Evolutionary conservation across 2,888 invertebrate species (phyloP), one percentile per base, ranked within the genome.

Genomic region (Spodoptera exigua): DNA sequence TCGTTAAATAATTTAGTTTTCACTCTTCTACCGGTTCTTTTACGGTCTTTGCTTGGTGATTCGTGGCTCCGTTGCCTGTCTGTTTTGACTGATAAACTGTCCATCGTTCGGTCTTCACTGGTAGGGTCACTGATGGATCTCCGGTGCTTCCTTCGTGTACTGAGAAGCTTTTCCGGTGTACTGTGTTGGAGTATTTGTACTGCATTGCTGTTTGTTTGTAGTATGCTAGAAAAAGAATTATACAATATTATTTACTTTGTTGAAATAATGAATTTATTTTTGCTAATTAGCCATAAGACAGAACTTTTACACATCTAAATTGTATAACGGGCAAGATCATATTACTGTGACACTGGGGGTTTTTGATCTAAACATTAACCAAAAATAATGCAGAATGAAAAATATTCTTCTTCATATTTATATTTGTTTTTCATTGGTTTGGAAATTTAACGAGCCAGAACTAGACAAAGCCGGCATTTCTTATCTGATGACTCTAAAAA

Each of bases 1-100:
- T 93, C 93, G 0, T 84, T 75, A 43, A 93, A 93, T 0, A 94
- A 76, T 70, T 92, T 94, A 0, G 93, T 92, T 81, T 93, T 94
- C 1, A 93, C 92, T 61, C 86, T 82, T 0, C 89, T 73, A 0
- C 90, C 91, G 0, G 85, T 76, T 53, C 85, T 81, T 65, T 87
- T 90, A 0, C 81, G 79, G 9, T 93, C 93, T 74, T 85, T 84
- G 70, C 84, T 88, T 0, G 93, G 93, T 0, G 93, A 93, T 59
- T 91, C 92, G 17, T 90, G 89, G n/a, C 88, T 84, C 12, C 83
- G 72, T 51, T 84, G 74, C 4, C 80, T 66, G 14, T 90, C 89
- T 3, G 79, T 70, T 71, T 86, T 90, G 12, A 88, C 85, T 0
- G 78, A 67, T 0, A 90, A 79, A 12, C 76, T 87, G 57, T 92